Evolutionary conservation across 2,797 vertebrate genomes (phyloP).

Genomic region (Bradypodion pumilum): DNA sequence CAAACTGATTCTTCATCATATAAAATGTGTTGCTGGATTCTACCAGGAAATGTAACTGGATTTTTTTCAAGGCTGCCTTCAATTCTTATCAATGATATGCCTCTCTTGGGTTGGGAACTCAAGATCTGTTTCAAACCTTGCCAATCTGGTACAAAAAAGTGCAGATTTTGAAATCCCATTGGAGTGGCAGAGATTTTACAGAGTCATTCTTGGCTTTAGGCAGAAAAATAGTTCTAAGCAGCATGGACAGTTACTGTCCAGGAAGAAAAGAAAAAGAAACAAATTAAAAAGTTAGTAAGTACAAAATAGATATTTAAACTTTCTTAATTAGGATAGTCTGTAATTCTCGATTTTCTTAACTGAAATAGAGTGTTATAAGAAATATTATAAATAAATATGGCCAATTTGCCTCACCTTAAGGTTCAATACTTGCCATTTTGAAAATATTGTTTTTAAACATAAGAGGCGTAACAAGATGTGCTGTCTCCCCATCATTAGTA

Average conservation of each 20-base stretch:
- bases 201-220: neutral
- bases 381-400: neutral
- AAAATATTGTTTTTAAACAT: neutral
- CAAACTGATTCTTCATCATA: neutral
- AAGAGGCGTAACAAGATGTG: neutral
- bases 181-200: neutral
- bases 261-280: too few relatives aligned
- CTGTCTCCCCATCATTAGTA: neutral
- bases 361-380: constrained; percentile 8
- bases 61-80: neutral
- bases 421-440: neutral
- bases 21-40: neutral
- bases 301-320: neutral
- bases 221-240: neutral
- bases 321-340: neutral
- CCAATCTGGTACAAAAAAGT: neutral
- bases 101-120: neutral
- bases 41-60: neutral
- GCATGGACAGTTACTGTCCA: neutral
- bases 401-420: neutral
- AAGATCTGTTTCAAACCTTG: neutral
- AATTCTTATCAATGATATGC: neutral
- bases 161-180: neutral
- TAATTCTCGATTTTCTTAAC: neutral
- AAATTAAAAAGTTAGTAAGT: neutral